phyloP scores from a whole-genome alignment of 2,797 vertebrate genomes.

The Scomberomorus guttatus region DNA sequence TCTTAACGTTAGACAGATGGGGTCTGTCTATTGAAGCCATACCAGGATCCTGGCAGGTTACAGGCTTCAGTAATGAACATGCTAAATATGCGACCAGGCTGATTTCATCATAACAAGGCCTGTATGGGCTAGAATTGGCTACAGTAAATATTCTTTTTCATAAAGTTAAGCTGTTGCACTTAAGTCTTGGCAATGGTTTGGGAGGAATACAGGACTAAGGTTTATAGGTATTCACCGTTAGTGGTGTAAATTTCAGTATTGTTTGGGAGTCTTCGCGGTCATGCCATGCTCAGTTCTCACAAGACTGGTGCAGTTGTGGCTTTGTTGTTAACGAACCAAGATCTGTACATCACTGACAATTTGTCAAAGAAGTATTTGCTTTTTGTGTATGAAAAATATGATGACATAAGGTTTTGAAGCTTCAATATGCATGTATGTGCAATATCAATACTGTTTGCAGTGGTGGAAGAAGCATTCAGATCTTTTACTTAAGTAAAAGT shows the following conservation, averaged over 20 bases:
- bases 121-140: slow-evolving; percentile 56
- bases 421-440: neutral
- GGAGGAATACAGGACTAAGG: slow-evolving; percentile 20
- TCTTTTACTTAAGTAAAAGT: too few relatives aligned
- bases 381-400: neutral
- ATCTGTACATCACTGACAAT: slow-evolving; percentile 13
- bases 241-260: slow-evolving; percentile 41
- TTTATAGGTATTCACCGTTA: slow-evolving; percentile 30
- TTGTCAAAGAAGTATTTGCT: neutral
- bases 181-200: slow-evolving; percentile 57
- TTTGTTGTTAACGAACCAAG: slow-evolving; percentile 40
- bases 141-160: slow-evolving; percentile 74
- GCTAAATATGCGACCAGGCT: slow-evolving; percentile 77
- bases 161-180: slow-evolving; percentile 71
- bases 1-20: slow-evolving; percentile 95
- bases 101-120: slow-evolving; percentile 78
- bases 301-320: neutral
- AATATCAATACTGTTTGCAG: neutral
- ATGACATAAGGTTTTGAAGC: slow-evolving; percentile 20
- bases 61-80: slow-evolving; percentile 82
- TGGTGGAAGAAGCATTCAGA: too few relatives aligned
- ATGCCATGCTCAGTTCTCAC: slow-evolving; percentile 17
- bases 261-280: slow-evolving; percentile 18
- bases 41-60: slow-evolving; percentile 91
- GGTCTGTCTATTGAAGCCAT: slow-evolving; percentile 92